Evolutionary conservation across 2,113 vertebrate species (phyloP).

Genomic region (Pontoporia blainvillei): DNA sequence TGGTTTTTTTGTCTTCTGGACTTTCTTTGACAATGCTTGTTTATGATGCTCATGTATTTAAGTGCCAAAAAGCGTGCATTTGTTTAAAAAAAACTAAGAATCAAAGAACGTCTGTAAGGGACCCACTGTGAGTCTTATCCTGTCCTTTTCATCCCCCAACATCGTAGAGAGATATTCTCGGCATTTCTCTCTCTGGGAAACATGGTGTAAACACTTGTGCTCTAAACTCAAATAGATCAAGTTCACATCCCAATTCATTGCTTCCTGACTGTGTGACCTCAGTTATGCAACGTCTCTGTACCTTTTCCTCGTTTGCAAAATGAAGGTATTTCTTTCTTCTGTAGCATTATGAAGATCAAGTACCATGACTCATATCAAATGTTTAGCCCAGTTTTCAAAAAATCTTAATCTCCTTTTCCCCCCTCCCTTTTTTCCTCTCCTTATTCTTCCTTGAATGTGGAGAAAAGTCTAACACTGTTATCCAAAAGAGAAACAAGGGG

Average conservation of each 20-base stretch:
- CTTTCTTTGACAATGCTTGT: not conserved
- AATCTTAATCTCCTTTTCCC: not conserved
- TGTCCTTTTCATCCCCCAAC: not conserved
- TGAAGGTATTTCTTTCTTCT: not conserved
- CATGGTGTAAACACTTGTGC: not conserved
- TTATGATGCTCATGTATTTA: not conserved
- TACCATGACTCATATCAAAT: not conserved
- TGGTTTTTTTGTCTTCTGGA: not conserved
- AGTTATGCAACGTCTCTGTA: not conserved
- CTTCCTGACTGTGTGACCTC: not conserved
- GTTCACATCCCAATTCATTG: not conserved
- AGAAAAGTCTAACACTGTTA: not conserved
- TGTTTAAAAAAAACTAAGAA: not conserved
- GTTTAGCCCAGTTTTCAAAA: not conserved
- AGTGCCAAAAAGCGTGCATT: not conserved
- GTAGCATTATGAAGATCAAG: not conserved
- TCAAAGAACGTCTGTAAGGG: not conserved
- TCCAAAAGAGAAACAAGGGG: slow-evolving; percentile 12
- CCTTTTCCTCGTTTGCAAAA: not conserved
- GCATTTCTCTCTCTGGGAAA: not conserved
- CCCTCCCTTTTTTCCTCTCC: not conserved
- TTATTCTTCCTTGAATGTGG: not conserved
- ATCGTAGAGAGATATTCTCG: not conserved
- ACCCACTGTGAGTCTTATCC: not conserved
- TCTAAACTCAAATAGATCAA: not conserved